Conservation (phyloP, 2,113 vertebrate species). For the Pteronura brasiliensis region DNA sequence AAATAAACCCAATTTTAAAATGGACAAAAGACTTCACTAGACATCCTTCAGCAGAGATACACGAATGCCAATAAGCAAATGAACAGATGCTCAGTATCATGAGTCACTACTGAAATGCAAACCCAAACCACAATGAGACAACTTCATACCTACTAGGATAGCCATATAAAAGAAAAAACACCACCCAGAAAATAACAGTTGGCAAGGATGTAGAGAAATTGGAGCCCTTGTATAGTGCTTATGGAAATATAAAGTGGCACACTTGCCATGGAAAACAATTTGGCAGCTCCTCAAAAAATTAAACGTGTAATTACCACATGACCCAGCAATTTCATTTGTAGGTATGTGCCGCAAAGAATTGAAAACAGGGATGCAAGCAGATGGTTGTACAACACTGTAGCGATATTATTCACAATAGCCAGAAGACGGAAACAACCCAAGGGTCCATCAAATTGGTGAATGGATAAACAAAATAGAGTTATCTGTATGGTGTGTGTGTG, state of each 20-base stretch:
- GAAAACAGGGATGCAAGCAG: background rate
- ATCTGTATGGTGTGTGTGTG: background rate
- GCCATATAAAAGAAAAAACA: background rate
- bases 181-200: background rate
- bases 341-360: background rate
- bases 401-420: background rate
- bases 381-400: background rate
- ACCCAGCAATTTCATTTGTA: background rate
- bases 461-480: background rate
- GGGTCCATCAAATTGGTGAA: background rate
- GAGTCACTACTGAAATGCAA: background rate
- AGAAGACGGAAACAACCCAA: background rate
- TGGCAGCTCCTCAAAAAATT: background rate
- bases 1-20: background rate
- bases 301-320: background rate
- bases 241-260: background rate
- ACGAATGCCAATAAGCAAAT: background rate
- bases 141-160: background rate
- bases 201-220: background rate
- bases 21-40: background rate
- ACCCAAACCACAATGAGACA: background rate
- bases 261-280: background rate
- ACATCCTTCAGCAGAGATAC: background rate
- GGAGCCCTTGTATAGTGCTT: background rate
- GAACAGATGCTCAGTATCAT: background rate